Conservation (phyloP, 2,888 invertebrate species). For the Syrista parreyssii region DNA sequence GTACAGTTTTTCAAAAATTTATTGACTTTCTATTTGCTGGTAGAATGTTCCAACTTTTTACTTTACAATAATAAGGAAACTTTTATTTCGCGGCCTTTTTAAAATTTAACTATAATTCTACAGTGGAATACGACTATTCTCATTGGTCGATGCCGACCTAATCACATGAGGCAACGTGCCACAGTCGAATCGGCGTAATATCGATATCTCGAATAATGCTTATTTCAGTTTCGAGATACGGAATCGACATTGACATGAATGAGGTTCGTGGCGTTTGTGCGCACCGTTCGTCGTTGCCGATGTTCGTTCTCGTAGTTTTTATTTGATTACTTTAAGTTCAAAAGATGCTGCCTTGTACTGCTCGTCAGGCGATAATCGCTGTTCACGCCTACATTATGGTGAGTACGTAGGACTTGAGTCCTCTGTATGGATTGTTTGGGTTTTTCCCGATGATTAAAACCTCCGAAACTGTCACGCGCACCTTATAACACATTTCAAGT, state of each 20-base stretch:
- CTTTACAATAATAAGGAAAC: background rate
- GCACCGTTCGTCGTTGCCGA: conserved; percentile 34
- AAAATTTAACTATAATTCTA: background rate
- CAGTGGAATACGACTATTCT: background rate
- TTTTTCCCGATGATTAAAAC: background rate
- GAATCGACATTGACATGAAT: background rate
- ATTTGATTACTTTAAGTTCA: conserved; percentile 51
- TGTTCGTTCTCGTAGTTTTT: conserved; percentile 45
- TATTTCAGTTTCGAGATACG: background rate
- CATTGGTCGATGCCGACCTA: conserved; percentile 13
- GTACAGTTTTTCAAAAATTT: background rate
- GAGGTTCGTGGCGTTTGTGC: conserved; percentile 27
- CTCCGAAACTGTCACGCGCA: background rate
- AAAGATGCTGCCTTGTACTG: conserved; percentile 58
- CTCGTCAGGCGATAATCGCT: conserved; percentile 53
- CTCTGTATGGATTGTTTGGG: background rate
- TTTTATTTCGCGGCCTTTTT: background rate
- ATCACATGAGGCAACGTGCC: conserved; percentile 33
- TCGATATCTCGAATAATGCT: background rate
- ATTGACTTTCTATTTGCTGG: background rate
- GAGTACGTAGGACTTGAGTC: conserved; percentile 42
- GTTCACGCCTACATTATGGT: conserved; percentile 62
- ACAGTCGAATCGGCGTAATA: background rate
- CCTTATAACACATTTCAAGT: background rate
- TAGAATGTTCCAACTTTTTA: background rate